phyloP scores from a whole-genome alignment of 2,797 vertebrate species.

The Tiaroga cobitis region DNA sequence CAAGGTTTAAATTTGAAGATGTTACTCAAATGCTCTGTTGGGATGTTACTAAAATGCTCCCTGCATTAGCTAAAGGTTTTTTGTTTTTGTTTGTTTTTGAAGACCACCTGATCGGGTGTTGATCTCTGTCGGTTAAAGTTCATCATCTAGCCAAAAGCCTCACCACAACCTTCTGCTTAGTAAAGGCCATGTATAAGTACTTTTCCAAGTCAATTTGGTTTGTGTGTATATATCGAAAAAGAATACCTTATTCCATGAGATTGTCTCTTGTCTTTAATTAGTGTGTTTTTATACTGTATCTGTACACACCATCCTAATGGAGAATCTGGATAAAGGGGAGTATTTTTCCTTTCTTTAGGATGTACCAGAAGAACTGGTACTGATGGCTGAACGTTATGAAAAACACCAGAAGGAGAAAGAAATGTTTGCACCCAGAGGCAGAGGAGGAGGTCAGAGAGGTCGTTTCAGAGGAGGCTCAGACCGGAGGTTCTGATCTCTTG shows the following conservation, averaged over 20 bases:
- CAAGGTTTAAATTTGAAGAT: not conserved
- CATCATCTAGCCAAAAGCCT: not conserved
- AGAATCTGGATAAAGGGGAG: not conserved
- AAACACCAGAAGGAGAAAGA: constrained; percentile 80
- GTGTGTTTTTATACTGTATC: not conserved
- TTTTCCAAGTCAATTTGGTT: not conserved
- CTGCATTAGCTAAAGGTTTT: not conserved
- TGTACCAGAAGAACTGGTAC: constrained; percentile 85
- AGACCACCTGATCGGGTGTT: not conserved
- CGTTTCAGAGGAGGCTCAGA: constrained; percentile 60
- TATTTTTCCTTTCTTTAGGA: constrained; percentile 72
- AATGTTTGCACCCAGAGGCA: constrained; percentile 66
- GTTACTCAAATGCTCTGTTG: not conserved
- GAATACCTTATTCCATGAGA: not conserved
- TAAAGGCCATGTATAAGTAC: too few species aligned
- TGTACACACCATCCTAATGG: not conserved
- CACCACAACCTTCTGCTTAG: not conserved
- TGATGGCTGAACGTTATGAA: constrained; percentile 91
- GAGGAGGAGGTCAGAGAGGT: constrained; percentile 62
- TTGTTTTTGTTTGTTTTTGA: not conserved
- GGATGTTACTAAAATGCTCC: not conserved
- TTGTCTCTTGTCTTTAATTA: too few species aligned
- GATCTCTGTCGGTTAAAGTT: not conserved
- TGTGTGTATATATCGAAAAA: not conserved
- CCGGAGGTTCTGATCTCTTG: constrained; percentile 63